Evolutionary conservation across 2,888 invertebrate genomes (phyloP).

Genomic region (Selenia dentaria): DNA sequence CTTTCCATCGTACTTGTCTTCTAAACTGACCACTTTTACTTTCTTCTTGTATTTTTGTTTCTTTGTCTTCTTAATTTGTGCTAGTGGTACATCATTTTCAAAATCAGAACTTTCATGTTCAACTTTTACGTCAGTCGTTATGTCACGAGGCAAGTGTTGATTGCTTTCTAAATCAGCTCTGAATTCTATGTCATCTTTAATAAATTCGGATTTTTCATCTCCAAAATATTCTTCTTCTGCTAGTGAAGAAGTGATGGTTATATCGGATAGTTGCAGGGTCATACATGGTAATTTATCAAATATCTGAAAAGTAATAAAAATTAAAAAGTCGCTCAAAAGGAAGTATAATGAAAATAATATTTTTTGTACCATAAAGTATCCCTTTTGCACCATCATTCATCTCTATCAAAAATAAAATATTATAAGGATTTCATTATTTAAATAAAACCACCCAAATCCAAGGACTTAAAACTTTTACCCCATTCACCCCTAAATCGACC

Average conservation of each 20-base stretch:
- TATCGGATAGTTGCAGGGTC: conserved; percentile 15
- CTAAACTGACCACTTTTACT: conserved; percentile 10
- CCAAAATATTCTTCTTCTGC: background rate
- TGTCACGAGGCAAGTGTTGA: conserved; percentile 10
- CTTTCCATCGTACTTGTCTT: conserved; percentile 52
- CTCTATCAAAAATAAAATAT: too few relatives aligned
- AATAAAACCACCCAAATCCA: too few relatives aligned
- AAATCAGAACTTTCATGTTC: conserved; percentile 50
- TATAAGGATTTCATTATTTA: too few relatives aligned
- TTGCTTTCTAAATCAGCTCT: conserved; percentile 6
- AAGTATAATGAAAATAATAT: too few relatives aligned
- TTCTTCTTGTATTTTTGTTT: conserved; percentile 6
- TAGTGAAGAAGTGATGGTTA: conserved; percentile 11
- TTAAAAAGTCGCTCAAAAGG: too few relatives aligned
- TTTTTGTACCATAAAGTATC: too few relatives aligned
- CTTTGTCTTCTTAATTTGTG: conserved; percentile 35
- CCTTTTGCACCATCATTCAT: too few relatives aligned
- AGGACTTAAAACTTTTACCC: too few relatives aligned
- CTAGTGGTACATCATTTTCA: conserved; percentile 46
- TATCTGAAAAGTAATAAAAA: conserved; percentile 18
- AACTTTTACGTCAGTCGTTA: conserved; percentile 50
- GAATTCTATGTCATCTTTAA: background rate
- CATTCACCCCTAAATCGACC: too few relatives aligned
- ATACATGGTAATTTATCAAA: background rate
- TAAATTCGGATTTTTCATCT: background rate